phyloP scores from a whole-genome alignment of 1,140 invertebrate species.

The Spodoptera litura region DNA sequence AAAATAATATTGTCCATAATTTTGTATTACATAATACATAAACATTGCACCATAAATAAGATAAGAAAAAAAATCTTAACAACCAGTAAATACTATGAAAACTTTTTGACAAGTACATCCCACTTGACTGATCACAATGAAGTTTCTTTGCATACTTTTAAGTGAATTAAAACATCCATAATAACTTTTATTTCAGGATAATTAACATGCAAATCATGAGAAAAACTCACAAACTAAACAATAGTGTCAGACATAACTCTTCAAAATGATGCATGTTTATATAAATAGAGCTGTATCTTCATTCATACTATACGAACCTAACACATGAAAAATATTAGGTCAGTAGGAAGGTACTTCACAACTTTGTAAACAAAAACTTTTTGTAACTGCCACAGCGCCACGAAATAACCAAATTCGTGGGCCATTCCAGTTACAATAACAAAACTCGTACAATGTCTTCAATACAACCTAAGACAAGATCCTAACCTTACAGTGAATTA shows the following conservation, averaged over 20 bases:
- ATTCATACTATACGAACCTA: neutral
- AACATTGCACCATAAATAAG: neutral
- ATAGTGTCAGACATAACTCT: neutral
- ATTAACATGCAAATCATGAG: neutral
- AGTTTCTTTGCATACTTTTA: neutral
- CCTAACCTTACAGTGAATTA: constrained; percentile 82
- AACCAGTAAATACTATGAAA: neutral
- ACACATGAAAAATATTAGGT: constrained; percentile 54
- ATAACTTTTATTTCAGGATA: constrained; percentile 1
- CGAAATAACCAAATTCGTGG: constrained; percentile 1
- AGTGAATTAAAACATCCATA: neutral
- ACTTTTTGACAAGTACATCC: neutral
- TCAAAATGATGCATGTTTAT: constrained; percentile 32
- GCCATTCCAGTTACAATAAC: constrained; percentile 37
- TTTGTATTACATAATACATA: constrained; percentile 5
- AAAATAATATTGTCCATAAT: too few relatives aligned
- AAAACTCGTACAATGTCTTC: constrained; percentile 53
- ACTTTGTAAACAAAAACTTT: constrained; percentile 60
- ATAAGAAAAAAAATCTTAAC: neutral
- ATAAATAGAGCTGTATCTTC: constrained; percentile 31
- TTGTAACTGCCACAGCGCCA: constrained; percentile 7
- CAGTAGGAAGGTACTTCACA: constrained; percentile 49
- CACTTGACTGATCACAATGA: neutral
- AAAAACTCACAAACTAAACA: constrained; percentile 4
- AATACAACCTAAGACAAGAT: constrained; percentile 71